Evolutionary conservation across 2,888 invertebrate species (phyloP).

Genomic region (Ochropacha duplaris): DNA sequence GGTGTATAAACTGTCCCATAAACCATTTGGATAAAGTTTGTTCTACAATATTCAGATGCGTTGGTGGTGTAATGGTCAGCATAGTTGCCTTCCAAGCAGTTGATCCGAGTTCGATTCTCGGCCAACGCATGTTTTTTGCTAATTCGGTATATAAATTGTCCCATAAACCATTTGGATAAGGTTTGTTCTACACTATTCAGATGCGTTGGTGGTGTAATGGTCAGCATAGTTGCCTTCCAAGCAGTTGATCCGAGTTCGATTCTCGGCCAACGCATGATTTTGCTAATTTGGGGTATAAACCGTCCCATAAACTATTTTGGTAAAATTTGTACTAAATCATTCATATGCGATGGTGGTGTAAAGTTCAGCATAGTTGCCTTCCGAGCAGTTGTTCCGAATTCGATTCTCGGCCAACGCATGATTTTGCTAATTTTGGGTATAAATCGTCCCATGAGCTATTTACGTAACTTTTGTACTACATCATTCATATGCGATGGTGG

Average conservation of each 20-base stretch:
- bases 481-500: constrained; percentile 69
- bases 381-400: constrained; percentile 85
- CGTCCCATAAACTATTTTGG: too few species aligned
- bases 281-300: too few species aligned
- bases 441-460: neutral
- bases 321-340: fast-evolving
- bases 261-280: constrained; percentile 78
- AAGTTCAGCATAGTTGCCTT: constrained; percentile 85
- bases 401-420: constrained; percentile 83
- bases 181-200: constrained; percentile 9
- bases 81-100: constrained; percentile 85
- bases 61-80: constrained; percentile 84
- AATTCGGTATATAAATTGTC: neutral
- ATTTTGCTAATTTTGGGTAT: neutral
- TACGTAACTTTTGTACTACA: neutral
- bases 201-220: constrained; percentile 83
- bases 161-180: neutral
- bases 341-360: constrained; percentile 80
- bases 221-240: constrained; percentile 85
- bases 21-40: neutral
- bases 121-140: constrained; percentile 76
- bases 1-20: neutral
- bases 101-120: constrained; percentile 85
- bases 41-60: constrained; percentile 43
- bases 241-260: constrained; percentile 85